A percentile compares a stretch with the other conserved stretches of the same genome.
phyloP scores from a whole-genome alignment of 2,113 vertebrate genomes.

The Callipepla californica region DNA sequence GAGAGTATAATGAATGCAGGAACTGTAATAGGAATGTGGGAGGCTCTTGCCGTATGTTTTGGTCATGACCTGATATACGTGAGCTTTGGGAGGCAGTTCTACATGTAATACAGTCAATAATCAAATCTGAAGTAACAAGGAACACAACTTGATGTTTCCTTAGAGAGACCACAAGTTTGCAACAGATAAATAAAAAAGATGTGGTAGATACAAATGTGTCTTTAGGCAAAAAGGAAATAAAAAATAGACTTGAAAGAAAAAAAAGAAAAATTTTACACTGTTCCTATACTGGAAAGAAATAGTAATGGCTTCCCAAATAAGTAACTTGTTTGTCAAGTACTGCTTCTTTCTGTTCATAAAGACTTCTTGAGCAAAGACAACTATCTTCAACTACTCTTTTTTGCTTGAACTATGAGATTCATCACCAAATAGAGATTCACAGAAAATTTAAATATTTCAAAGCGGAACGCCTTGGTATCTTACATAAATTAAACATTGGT shows the following conservation, averaged over 20 bases:
- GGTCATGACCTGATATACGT: conserved; percentile 27
- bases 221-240: conserved; percentile 52
- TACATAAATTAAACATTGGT: not conserved
- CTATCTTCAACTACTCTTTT: conserved; percentile 10
- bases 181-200: conserved; percentile 42
- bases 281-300: conserved; percentile 16
- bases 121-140: conserved; percentile 55
- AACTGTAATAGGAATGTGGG: conserved; percentile 20
- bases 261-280: not conserved
- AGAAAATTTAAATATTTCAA: not conserved
- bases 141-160: conserved; percentile 63
- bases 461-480: not conserved
- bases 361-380: conserved; percentile 35
- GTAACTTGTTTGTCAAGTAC: conserved; percentile 46
- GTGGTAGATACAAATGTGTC: conserved; percentile 47
- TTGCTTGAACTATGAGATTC: not conserved
- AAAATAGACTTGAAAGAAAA: not conserved
- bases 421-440: not conserved
- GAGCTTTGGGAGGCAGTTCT: conserved; percentile 51
- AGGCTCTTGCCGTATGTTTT: conserved; percentile 7
- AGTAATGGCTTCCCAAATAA: conserved; percentile 50
- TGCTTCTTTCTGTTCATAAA: conserved; percentile 51
- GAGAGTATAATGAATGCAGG: conserved; percentile 13
- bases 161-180: conserved; percentile 45
- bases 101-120: conserved; percentile 51